phyloP scores from a whole-genome alignment of 2,888 invertebrate species.

The Cinara cedri region DNA sequence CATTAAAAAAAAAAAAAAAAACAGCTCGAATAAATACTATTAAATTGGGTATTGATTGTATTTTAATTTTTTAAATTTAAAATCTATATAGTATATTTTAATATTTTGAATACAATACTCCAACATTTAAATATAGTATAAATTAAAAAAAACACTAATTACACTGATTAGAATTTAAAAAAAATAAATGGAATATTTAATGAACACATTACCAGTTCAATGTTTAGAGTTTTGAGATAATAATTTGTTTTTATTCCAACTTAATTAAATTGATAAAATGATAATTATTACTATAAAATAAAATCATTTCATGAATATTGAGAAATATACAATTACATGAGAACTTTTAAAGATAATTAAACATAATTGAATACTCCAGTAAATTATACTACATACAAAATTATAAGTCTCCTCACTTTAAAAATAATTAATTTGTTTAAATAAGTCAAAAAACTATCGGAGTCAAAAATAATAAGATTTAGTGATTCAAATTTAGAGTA shows the following conservation, averaged over 20 bases:
- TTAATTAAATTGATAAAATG: constrained; percentile 15
- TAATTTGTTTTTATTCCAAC: constrained; percentile 5
- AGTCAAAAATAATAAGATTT: not conserved
- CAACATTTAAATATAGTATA: constrained; percentile 1
- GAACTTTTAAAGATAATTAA: not conserved
- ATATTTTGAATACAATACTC: constrained; percentile 19
- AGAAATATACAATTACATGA: not conserved
- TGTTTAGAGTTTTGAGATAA: not conserved
- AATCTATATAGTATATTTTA: not conserved
- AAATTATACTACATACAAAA: constrained; percentile 3
- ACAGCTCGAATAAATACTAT: not conserved
- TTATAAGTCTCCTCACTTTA: not conserved
- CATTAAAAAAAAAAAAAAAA: no score
- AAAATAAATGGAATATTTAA: not conserved
- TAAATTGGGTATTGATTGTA: constrained; percentile 21
- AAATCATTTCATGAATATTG: not conserved
- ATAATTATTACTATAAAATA: not conserved
- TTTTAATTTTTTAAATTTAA: not conserved
- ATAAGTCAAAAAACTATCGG: not conserved
- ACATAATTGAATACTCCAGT: not conserved
- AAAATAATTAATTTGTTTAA: not conserved
- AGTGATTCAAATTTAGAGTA: constrained; percentile 11
- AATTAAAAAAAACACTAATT: constrained; percentile 11
- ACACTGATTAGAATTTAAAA: constrained; percentile 3
- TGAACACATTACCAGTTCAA: not conserved